Base-by-base conservation (phyloP, 2,797 vertebrate genomes). In the Gallirallus australis region DNA sequence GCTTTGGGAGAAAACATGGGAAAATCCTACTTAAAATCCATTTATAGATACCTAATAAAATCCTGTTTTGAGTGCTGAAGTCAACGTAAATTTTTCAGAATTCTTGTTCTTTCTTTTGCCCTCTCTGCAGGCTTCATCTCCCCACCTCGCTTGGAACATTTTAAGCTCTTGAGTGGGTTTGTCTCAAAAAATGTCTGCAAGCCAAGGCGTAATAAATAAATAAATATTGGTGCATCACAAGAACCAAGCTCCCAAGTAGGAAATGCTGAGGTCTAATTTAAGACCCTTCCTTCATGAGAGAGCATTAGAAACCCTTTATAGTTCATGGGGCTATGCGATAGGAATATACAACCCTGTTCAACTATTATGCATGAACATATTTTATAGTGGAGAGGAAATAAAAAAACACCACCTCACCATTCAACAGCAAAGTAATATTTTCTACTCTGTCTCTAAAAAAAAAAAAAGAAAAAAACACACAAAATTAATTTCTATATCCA, bases 11-110 rank as follows among this genome's bases (percentile, higher is more conserved):
- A 93, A 95, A 96, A 97, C 97, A 96, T 96, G 94, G 93, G 77
- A 97, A 96, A 97, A 96, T 96, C 97, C 96, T 97, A 85, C 97
- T 97, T 96, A 95, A 93, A 92, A 94, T 89, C 57, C 92, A 87
- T 85, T 94, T 94, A 89, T 76, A 95, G 88, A 89, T 94, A 72
- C 91, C 91, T 90, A 82, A 85, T 93, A 97, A 97, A 97, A 97
- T 90, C 82, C 91, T 73, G 85, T 35, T 93, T 60, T 92, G 96
- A 96, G 89, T 86, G 70, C 50, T 75, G 82, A 95, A 72, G 73
- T 89, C 35, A 57, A 87, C 8, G 27, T 63, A 88, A 79, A 86
- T 92, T 86, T 95, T 35, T 79, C 59, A 96, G 77, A 92, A 89
- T 86, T 82, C 79, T 72, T 69, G 27, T 90, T 93, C 82, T 83